A percentile compares a stretch with the other conserved stretches of the same genome.
Conservation (phyloP, 2,797 vertebrate genomes). For the Gallinago nigripennis region DNA sequence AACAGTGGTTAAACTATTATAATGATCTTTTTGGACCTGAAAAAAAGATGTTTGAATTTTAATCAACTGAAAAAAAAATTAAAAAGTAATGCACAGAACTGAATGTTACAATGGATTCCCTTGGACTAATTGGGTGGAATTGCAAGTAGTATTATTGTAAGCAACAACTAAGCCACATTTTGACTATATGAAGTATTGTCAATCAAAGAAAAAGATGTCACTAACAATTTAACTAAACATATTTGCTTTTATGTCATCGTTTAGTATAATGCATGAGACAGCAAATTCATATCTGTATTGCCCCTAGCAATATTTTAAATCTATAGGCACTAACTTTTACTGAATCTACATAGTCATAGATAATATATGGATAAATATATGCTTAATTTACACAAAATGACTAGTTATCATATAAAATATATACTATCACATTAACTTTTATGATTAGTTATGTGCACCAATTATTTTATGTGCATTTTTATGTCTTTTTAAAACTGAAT, state of each 20-base stretch:
- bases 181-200: not conserved
- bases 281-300: not conserved
- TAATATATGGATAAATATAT: not conserved
- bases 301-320: conserved; percentile 13
- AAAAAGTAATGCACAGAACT: conserved; percentile 66
- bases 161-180: not conserved
- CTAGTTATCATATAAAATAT: not conserved
- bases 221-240: conserved; percentile 60
- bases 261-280: not conserved
- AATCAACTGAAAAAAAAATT: conserved; percentile 52
- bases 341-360: conserved; percentile 19
- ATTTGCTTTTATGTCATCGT: conserved; percentile 48
- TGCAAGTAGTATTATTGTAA: conserved; percentile 61
- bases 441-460: not conserved
- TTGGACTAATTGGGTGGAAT: conserved; percentile 58
- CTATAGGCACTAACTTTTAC: not conserved
- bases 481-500: not conserved
- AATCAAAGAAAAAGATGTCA: not conserved
- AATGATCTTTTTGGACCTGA: conserved; percentile 38
- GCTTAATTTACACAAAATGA: conserved; percentile 4
- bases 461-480: not conserved
- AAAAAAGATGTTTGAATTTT: conserved; percentile 4
- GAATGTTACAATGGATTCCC: conserved; percentile 54
- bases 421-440: not conserved
- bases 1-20: not conserved